Base-by-base conservation (phyloP, 37 sponge, comb jelly and placozoan genomes). In the Tethya wilhelma region DNA sequence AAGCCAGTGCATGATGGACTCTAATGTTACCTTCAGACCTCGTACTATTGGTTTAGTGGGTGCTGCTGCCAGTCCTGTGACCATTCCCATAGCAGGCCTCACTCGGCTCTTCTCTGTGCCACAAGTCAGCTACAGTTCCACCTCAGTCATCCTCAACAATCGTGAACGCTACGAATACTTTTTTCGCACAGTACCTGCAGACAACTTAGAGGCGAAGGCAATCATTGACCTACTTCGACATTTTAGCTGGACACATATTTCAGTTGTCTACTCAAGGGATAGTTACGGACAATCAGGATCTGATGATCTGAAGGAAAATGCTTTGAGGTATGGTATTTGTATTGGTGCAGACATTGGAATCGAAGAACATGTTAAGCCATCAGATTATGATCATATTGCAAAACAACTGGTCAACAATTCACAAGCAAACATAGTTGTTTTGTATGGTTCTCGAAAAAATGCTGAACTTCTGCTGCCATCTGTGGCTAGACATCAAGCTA, bases 111-210 rank as follows among this genome's bases (percentile, higher is more conserved):
- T 94, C 49, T 36, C 66, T 28, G 69, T 82, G 29, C 88, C 94
- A 3, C 88, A 84, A 72, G 68, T 94, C 28, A 90, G 94, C 64
- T 94, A 87, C 56, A 68, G 88, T 59, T 90, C 91, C 9, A 71
- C 94, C n/a, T 74, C 78, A 9, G 58, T 85, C 14, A 41, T 73
- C 22, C 88, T 94, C 19, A 90, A 84, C 49, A 83, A 94, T 49
- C 42, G 83, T 8, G 69, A 83, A 2, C 41, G 65, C n/a, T 94
- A 87, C 73, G 31, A 32, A 2, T 94, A 79, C 30, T 94, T 94
- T 68, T 74, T 78, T 56, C 91, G 94, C 28, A 90, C 94, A 14
- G 59, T 94, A 1, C 84, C 91, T 0, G 55, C 94, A 23, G 90
- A 94, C 43, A 70, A 73, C 40, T 44, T 87, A 32, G 88, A 94